Percentiles rank a stretch among this genome's conserved stretches.
Conservation (phyloP, 2,797 vertebrate species). For the Anas flavirostris region DNA sequence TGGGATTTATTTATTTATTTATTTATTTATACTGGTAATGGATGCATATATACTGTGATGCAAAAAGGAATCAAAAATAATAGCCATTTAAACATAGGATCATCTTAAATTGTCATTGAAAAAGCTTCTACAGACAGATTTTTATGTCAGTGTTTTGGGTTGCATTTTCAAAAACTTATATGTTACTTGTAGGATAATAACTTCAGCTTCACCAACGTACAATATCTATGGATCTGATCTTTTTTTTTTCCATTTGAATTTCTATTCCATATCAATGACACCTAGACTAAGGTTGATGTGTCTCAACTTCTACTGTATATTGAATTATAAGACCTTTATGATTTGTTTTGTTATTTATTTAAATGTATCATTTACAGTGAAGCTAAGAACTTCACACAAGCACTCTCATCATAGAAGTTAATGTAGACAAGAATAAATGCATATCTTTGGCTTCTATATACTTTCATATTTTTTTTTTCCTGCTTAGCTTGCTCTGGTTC, state of each 20-base stretch:
- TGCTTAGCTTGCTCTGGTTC: background rate
- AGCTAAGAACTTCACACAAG: background rate
- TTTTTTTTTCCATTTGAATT: background rate
- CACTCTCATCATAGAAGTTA: background rate
- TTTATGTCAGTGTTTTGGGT: fast-evolving
- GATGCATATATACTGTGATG: background rate
- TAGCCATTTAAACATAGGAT: background rate
- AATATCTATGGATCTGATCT: background rate
- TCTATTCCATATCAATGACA: background rate
- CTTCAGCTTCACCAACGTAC: background rate
- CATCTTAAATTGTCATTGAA: background rate
- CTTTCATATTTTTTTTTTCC: background rate
- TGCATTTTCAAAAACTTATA: background rate
- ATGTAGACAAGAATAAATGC: background rate
- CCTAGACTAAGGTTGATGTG: background rate
- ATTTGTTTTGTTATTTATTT: background rate
- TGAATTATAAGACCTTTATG: background rate
- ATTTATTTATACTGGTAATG: background rate
- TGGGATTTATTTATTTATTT: background rate
- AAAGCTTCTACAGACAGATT: background rate
- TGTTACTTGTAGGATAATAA: background rate
- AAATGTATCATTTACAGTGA: background rate
- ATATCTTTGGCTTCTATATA: background rate
- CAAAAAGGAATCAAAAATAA: background rate
- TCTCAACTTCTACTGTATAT: background rate